Evolutionary conservation across 2,797 vertebrate species (phyloP), one percentile per base, ranked within the genome.

Genomic region (Pempheris klunzingeri): DNA sequence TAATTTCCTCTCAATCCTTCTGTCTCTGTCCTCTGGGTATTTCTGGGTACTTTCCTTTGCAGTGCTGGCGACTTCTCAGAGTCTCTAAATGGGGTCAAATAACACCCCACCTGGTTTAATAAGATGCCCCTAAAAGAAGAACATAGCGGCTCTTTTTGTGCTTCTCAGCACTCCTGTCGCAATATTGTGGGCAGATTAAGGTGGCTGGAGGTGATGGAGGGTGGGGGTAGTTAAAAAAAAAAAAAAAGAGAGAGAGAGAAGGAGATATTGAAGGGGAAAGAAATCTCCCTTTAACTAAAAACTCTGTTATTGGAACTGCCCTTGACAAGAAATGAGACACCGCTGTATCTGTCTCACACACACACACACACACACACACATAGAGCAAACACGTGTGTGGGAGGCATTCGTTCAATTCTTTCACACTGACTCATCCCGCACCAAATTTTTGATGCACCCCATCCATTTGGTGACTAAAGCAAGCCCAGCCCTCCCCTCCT

Each of bases 171-270:
- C 47, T 57, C 28, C 38, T 63, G 76, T 68, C 50, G n/a, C 74
- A 78, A 88, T 67, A 74, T 24, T 54, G 72, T 63, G 66, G 75
- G 58, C 10, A 59, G 83, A 87, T 88, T 88, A 86, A 43, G 28
- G 54, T 60, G 70, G 71, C 2, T 44, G 68, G 46, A 67, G 64
- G 54, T 50, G 50, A 68, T 12, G 61, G 47, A 43, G n/a, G 66
- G 14, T 15, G 60, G 2, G 30, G 11, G 41, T 41, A 22, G 32
- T 15, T n/a, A 1, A 34, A 61, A 24, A 44, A 65, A 41, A n/a
- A 34, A 41, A 41, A 47, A 36, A 20, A 15, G 14, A 41, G 38
- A 20, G n/a, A 41, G 26, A 34, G 47, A 41, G 55, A 36, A 20
- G 20, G 14, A 41, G 38, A 20, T 54, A 28, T 9, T 24, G 43